Conservation (phyloP, 2,888 invertebrate genomes). For the Zaprionus lineosus region DNA sequence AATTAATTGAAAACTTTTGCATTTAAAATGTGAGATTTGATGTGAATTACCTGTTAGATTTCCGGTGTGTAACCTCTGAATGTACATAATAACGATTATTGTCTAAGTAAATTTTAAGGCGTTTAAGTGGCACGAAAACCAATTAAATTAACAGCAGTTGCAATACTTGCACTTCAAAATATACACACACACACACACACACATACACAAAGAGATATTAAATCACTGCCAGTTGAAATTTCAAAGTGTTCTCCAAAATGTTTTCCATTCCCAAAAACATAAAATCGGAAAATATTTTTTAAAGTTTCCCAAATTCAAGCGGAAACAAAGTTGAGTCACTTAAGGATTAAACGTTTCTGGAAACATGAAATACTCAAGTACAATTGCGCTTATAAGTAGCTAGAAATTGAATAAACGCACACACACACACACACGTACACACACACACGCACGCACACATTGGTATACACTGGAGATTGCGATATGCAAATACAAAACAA, state of each 20-base stretch:
- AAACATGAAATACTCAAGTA: constrained; percentile 18
- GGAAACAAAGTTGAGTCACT: background rate
- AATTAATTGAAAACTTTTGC: constrained; percentile 65
- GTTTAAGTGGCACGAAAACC: constrained; percentile 44
- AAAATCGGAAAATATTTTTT: background rate
- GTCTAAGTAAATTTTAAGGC: constrained; percentile 37
- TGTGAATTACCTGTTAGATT: constrained; percentile 68
- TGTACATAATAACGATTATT: constrained; percentile 18
- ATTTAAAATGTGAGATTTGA: constrained; percentile 72
- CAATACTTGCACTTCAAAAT: constrained; percentile 26
- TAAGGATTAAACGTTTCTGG: constrained; percentile 11
- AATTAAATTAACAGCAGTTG: constrained; percentile 35
- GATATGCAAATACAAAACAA: constrained; percentile 32
- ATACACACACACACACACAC: constrained; percentile 26
- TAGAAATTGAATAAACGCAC: constrained; percentile 41
- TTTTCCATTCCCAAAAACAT: background rate
- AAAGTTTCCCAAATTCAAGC: background rate
- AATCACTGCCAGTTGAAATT: constrained; percentile 4
- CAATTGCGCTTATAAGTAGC: constrained; percentile 45
- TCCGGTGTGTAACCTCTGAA: constrained; percentile 36
- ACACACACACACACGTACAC: constrained; percentile 8
- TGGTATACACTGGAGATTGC: constrained; percentile 20
- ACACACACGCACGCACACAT: constrained; percentile 6
- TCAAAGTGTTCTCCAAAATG: constrained; percentile 15
- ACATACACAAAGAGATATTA: too few relatives aligned